Evolutionary conservation across 2,113 vertebrate genomes (phyloP), one percentile per base, ranked within the genome.

Genomic region (Bubo blakistoni): DNA sequence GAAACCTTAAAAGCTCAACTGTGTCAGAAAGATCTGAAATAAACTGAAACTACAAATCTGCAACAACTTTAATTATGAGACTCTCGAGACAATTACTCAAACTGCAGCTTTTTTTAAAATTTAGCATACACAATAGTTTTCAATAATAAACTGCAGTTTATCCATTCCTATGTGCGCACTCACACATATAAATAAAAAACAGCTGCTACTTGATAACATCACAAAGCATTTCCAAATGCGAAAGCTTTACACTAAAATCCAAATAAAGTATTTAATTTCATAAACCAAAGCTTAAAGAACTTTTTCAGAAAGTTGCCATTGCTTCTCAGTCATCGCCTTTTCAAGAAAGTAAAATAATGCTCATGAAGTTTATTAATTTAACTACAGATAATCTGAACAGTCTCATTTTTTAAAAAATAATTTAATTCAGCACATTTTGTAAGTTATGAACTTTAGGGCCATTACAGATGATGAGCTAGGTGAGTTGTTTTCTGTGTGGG

Each of bases 391-490:
- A 83, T 69, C 54, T 61, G 65, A 38, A 94, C 34, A 55, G 10
- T 21, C 44, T 52, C 18, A n/a, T 38, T 44, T 22, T 73, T 70
- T 92, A 40, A 14, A 17, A 54, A 86, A 82, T 44, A 70, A 74
- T 80, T 88, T 90, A 49, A 81, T 93, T 87, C 91, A 91, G 57
- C 5, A 6, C 8, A 40, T 59, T 66, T 86, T 24, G 10, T 49
- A 85, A 90, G 44, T 59, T 86, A 80, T 25, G 65, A 83, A 62
- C 86, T 73, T 86, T 10, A 77, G 44, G 55, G 27, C 40, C 15
- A 81, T 86, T 76, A 77, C 21, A 95, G 82, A 93, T 81, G 86
- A 94, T 78, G 86, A 94, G 82, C 36, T 82, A 95, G 96, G 52
- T 82, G 94, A 94, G 76, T 52, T 78, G 66, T 52, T 62, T 57